phyloP scores from a whole-genome alignment of 2,888 invertebrate species.

The Apodemia mormo region DNA sequence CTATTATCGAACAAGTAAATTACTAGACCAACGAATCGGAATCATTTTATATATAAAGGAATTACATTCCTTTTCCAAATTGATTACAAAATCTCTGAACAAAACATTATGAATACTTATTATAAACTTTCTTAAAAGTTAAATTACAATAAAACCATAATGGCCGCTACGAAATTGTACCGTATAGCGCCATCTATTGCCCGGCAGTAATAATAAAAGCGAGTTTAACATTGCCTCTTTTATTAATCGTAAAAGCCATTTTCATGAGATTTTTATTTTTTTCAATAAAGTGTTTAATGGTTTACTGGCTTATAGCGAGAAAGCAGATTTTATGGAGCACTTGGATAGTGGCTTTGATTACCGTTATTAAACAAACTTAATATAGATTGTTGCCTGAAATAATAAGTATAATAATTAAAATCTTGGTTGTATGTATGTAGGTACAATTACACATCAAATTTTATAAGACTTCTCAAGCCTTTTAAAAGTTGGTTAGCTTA shows the following conservation, averaged over 20 bases:
- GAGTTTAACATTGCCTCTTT: constrained; percentile 39
- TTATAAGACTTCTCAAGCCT: too few relatives aligned
- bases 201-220: constrained; percentile 33
- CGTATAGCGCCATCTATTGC: constrained; percentile 37
- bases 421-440: too few relatives aligned
- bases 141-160: constrained; percentile 5
- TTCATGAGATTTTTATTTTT: constrained; percentile 59
- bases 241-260: constrained; percentile 48
- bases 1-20: too few relatives aligned
- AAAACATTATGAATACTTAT: background rate
- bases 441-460: too few relatives aligned
- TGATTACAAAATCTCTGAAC: background rate
- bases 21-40: too few relatives aligned
- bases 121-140: background rate
- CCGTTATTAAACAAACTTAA: background rate
- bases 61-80: background rate
- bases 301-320: constrained; percentile 54
- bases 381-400: background rate
- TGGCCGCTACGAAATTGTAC: background rate
- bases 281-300: constrained; percentile 68
- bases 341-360: constrained; percentile 25
- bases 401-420: too few relatives aligned
- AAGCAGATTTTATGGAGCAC: constrained; percentile 46
- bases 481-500: too few relatives aligned
- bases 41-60: too few relatives aligned